Evolutionary conservation across 2,113 vertebrate species (phyloP), one percentile per base, ranked within the genome.

Genomic region (Vicugna pacos): DNA sequence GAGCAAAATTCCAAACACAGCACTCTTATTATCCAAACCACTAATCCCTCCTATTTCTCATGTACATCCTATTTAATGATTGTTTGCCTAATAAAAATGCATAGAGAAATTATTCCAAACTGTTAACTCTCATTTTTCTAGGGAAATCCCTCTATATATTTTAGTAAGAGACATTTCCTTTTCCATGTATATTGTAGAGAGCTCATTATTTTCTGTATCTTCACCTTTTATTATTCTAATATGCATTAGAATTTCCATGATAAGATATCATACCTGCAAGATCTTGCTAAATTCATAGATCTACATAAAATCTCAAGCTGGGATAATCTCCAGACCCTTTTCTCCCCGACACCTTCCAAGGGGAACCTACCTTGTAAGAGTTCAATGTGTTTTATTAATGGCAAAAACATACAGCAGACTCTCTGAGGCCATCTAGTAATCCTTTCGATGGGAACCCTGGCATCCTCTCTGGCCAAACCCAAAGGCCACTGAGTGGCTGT

Each of bases 21-120:
- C 5, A 22, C 19, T 96, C 42, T 42, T 42, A 81, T 13, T 65
- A 91, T 28, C 50, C 48, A 30, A 89, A 58, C 20, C 35, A 65
- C 32, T 89, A 95, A 93, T 85, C 60, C 38, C 32, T 96, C 10
- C 38, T 80, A 83, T 69, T 96, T 93, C 32, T 89, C 28, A 52
- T 28, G 14, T 28, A 69, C 28, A 95, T 96, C 72, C 48, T 89
- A 28, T 65, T 46, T 77, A 72, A 70, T 62, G 65, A 89, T 60
- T 32, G 0, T 56, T 77, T 73, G 46, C 58, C 24, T 70, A 16
- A 81, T 89, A 97, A 93, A 88, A 76, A 30, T 50, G 50, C 14
- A n/a, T 58, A 86, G 28, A 6, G 13, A 65, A 93, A 52, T 32
- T 16, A 87, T 58, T 92, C n/a, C 26, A 80, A 62, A 93, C 60